A percentile compares a stretch with the other conserved stretches of the same genome.
phyloP scores from a whole-genome alignment of 2,113 vertebrate species.

The Cyanistes caeruleus region DNA sequence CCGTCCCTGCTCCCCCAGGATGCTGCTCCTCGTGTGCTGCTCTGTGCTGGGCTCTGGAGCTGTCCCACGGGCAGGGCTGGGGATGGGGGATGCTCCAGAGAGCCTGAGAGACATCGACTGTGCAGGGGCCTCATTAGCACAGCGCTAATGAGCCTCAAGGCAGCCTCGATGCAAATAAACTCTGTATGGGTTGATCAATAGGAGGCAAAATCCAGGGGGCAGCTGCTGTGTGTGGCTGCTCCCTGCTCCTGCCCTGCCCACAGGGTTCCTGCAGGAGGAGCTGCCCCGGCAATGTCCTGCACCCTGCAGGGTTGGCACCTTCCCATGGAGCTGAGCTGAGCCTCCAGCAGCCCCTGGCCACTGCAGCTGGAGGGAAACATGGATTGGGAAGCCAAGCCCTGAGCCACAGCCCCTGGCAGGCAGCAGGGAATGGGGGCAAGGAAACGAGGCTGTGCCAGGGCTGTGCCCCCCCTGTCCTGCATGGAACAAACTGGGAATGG shows the following conservation, averaged over 20 bases:
- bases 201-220: not conserved
- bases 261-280: not conserved
- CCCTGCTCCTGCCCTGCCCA: not conserved
- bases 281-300: not conserved
- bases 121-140: not conserved
- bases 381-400: not conserved
- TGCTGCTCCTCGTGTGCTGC: fast-evolving
- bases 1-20: not conserved
- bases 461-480: not conserved
- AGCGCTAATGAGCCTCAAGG: not conserved
- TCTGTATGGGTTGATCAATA: not conserved
- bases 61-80: fast-evolving
- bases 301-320: not conserved
- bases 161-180: not conserved
- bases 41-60: fast-evolving
- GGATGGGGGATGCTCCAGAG: not conserved
- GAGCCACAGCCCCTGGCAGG: not conserved
- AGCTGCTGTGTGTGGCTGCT: not conserved
- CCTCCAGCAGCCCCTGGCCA: not conserved
- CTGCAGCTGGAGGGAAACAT: not conserved
- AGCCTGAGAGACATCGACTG: not conserved
- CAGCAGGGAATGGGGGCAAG: not conserved
- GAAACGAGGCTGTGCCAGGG: fast-evolving
- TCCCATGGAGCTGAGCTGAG: not conserved
- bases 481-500: fast-evolving